phyloP scores from a whole-genome alignment of 2,888 invertebrate species.

The Ischnus inquisitorius region DNA sequence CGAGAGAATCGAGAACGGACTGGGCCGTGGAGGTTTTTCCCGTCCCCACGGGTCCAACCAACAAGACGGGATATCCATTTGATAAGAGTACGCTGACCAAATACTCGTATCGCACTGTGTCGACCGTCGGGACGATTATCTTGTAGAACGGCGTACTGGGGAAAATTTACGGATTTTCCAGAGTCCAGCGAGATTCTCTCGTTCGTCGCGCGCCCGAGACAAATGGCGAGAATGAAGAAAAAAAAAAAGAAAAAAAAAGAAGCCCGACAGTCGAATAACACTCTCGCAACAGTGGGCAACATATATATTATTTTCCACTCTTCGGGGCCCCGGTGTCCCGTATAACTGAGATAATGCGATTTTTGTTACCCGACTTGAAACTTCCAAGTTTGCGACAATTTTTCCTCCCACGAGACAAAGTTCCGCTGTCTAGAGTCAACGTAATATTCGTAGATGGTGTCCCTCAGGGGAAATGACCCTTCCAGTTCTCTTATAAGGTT shows the following conservation, averaged over 20 bases:
- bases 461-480: conserved; percentile 93
- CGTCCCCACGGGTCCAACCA: conserved; percentile 95
- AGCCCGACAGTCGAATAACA: not conserved
- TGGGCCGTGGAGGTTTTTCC: conserved; percentile 94
- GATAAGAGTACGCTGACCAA: conserved; percentile 89
- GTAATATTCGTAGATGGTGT: conserved; percentile 95
- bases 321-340: too few relatives aligned
- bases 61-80: conserved; percentile 90
- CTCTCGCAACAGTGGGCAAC: not conserved
- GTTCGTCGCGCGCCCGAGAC: too few relatives aligned
- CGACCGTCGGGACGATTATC: conserved; percentile 95
- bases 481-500: conserved; percentile 93
- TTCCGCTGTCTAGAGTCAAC: conserved; percentile 91
- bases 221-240: not conserved
- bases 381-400: conserved; percentile 91
- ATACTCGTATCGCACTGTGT: conserved; percentile 94
- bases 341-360: not conserved
- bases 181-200: too few relatives aligned
- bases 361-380: conserved; percentile 88
- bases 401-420: conserved; percentile 93
- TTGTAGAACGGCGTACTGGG: conserved; percentile 92
- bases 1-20: conserved; percentile 86
- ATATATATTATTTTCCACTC: not conserved
- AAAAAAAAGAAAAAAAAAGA: conserved; percentile 1
- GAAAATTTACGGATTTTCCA: conserved; percentile 25